Percentiles rank a stretch among this genome's conserved stretches.
These are phyloP conservation scores for Ophion ventricosus DNA, from an alignment of 2,888 invertebrate genomes.

Conservation along the genomic window DNA sequence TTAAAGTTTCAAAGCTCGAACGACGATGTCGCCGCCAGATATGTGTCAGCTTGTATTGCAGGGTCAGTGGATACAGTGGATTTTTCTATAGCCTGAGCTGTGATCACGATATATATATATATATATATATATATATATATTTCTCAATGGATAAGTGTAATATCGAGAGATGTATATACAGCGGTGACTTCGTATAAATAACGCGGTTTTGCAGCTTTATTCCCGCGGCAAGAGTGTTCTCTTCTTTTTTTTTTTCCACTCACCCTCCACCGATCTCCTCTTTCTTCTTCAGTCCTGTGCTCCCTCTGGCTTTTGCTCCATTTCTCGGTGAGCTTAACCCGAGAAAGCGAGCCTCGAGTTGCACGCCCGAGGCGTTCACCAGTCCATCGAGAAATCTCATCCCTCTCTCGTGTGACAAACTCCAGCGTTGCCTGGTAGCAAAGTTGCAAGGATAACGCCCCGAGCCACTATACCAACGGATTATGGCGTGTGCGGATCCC, in stretches of 20 bases:
- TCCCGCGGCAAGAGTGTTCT: not conserved
- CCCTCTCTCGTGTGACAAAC: conserved; percentile 59
- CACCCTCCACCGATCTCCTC: not conserved
- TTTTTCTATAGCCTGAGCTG: conserved; percentile 27
- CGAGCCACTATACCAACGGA: conserved; percentile 45
- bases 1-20: conserved; percentile 46
- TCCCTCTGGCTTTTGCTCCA: conserved; percentile 40
- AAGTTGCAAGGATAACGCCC: conserved; percentile 66
- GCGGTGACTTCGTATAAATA: not conserved
- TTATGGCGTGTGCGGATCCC: conserved; percentile 56
- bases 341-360: conserved; percentile 43
- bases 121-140: conserved; percentile 16
- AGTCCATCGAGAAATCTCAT: conserved; percentile 65
- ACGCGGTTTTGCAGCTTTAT: conserved; percentile 41
- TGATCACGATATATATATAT: not conserved
- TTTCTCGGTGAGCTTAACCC: conserved; percentile 50
- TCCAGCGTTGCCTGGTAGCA: conserved; percentile 53
- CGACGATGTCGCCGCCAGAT: conserved; percentile 37
- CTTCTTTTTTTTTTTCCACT: conserved; percentile 32
- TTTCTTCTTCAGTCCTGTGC: not conserved
- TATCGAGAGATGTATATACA: conserved; percentile 20
- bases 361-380: conserved; percentile 52
- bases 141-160: not conserved
- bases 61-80: conserved; percentile 54
- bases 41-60: conserved; percentile 51